Evolutionary conservation across 2,888 invertebrate species (phyloP).

Genomic region (Cephus sareptanus): DNA sequence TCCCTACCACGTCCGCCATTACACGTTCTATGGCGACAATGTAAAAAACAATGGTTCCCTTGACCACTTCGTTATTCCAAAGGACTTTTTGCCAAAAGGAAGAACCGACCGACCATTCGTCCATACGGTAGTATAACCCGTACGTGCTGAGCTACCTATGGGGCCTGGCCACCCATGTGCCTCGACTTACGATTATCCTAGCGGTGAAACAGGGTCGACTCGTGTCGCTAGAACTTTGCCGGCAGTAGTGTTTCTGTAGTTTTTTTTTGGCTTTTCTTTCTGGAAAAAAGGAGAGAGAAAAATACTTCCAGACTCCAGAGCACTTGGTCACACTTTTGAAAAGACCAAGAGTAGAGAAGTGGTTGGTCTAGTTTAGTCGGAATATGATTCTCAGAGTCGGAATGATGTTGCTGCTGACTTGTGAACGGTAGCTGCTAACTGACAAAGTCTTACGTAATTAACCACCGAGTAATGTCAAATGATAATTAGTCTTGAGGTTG

Average conservation of each 20-base stretch:
- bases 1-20: background rate
- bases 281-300: background rate
- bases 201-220: background rate
- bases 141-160: background rate
- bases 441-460: background rate
- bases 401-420: background rate
- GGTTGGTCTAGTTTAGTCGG: conserved; percentile 54
- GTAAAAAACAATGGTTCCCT: background rate
- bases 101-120: background rate
- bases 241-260: background rate
- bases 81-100: background rate
- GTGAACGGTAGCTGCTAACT: background rate
- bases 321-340: conserved; percentile 52
- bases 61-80: background rate
- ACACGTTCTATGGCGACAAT: background rate
- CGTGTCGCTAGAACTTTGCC: background rate
- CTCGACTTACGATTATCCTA: background rate
- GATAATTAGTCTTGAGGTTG: background rate
- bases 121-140: background rate
- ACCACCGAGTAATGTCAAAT: background rate
- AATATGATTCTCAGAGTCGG: conserved; percentile 38
- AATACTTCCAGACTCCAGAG: conserved; percentile 37
- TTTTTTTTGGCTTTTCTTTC: background rate
- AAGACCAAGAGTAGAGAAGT: conserved; percentile 42
- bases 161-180: background rate